Percentiles rank a stretch among this genome's conserved stretches.
Evolutionary conservation across 2,113 vertebrate genomes (phyloP).

Genomic region (Labeo catla): DNA sequence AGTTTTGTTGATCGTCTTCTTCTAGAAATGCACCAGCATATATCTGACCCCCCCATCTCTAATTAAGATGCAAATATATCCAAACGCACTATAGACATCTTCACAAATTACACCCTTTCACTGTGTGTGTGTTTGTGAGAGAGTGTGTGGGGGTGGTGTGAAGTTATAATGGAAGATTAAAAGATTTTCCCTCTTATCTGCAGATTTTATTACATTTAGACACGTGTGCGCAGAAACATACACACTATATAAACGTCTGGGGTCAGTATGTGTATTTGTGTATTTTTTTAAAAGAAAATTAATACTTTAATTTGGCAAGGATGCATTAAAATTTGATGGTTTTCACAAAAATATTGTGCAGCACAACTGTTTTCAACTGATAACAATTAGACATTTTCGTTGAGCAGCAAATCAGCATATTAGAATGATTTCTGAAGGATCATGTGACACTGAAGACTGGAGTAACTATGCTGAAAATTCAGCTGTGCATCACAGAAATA

Average conservation of each 20-base stretch:
- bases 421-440: not conserved
- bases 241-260: not conserved
- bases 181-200: slow-evolving; percentile 64
- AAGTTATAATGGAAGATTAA: slow-evolving; percentile 58
- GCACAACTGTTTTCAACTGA: not conserved
- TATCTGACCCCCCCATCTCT: slow-evolving; percentile 64
- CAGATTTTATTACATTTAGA: slow-evolving; percentile 75
- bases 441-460: not conserved
- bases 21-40: slow-evolving; percentile 71
- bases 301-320: not conserved
- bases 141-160: slow-evolving; percentile 2
- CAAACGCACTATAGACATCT: slow-evolving; percentile 57
- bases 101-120: slow-evolving; percentile 48
- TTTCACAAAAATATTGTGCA: not conserved
- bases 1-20: slow-evolving; percentile 71
- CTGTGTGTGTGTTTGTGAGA: not conserved
- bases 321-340: not conserved
- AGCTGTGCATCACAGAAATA: not conserved
- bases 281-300: not conserved
- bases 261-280: not conserved
- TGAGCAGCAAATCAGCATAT: not conserved
- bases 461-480: not conserved
- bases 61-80: slow-evolving; percentile 65
- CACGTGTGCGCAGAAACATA: slow-evolving; percentile 66
- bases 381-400: not conserved